A percentile compares a stretch with the other conserved stretches of the same genome.
These are phyloP conservation scores for Nothocercus julius DNA, from an alignment of 2,113 vertebrate species.

Conservation along the genomic window DNA sequence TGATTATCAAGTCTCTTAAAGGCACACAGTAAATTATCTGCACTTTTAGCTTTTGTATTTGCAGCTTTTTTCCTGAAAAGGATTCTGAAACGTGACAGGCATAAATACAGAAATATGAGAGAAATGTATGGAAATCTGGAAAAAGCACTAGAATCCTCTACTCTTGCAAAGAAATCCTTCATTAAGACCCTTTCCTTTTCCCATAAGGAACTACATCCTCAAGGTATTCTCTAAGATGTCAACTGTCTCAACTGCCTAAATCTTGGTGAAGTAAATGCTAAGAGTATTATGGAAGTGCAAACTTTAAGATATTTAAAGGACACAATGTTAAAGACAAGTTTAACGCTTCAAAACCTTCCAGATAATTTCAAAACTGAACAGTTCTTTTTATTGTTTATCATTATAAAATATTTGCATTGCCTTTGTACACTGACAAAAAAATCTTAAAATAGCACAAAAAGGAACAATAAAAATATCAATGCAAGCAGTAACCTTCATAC, in stretches of 20 bases:
- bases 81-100: neutral
- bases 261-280: neutral
- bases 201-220: neutral
- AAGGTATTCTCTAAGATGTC: neutral
- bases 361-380: neutral
- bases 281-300: neutral
- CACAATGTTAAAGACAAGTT: neutral
- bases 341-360: neutral
- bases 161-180: neutral
- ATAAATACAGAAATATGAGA: neutral
- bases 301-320: neutral
- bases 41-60: neutral
- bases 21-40: neutral
- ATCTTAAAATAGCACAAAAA: neutral
- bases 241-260: neutral
- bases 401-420: neutral
- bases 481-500: conserved; percentile 5
- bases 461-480: neutral
- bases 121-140: neutral
- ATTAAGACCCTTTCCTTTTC: neutral
- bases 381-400: neutral
- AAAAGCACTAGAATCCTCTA: neutral
- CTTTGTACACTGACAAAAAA: neutral
- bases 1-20: neutral
- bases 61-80: conserved; percentile 17